Percentiles rank a stretch among this genome's conserved stretches.
Conservation (phyloP, 92 coral and sea anemone species). For the Umimayanthus kanabou region DNA sequence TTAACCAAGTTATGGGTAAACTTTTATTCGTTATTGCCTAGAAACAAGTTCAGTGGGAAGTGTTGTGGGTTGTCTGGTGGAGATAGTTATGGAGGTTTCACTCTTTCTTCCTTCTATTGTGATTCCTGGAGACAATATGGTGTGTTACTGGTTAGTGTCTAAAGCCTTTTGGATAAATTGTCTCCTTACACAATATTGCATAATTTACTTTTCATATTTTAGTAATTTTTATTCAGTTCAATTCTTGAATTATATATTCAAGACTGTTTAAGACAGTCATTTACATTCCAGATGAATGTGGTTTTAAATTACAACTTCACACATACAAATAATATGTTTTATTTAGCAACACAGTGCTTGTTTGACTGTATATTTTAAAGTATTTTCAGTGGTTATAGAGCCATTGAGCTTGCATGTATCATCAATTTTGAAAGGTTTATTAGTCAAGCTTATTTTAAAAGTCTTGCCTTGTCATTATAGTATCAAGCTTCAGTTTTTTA, state of each 20-base stretch:
- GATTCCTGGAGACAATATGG: constrained; percentile 21
- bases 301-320: background rate
- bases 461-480: background rate
- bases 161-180: background rate
- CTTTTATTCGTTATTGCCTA: background rate
- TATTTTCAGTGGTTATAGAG: background rate
- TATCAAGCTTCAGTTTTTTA: background rate
- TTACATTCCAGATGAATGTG: background rate
- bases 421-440: background rate
- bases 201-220: background rate
- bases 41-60: background rate
- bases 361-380: background rate
- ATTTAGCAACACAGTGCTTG: too few relatives aligned
- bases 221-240: background rate
- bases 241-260: background rate
- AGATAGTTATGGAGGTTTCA: background rate
- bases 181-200: background rate
- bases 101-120: constrained; percentile 8
- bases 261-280: background rate
- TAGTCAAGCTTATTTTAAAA: background rate
- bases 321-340: background rate
- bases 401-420: too few relatives aligned
- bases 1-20: background rate
- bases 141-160: constrained; percentile 18
- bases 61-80: background rate